A percentile compares a stretch with the other conserved stretches of the same genome.
Conservation (phyloP, 2,797 vertebrate species). For the Bovichtus variegatus region DNA sequence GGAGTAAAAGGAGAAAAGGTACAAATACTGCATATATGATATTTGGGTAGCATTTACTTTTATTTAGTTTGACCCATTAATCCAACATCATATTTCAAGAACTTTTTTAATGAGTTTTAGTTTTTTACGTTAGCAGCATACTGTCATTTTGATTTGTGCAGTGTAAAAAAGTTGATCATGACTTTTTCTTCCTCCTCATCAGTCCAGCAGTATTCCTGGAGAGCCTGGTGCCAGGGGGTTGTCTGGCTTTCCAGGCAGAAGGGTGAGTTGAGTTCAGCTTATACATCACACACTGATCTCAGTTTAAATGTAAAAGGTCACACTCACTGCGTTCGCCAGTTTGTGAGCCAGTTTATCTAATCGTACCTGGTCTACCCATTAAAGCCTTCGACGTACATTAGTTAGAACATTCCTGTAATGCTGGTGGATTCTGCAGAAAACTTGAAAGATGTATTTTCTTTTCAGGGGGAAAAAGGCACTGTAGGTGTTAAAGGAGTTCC, state of each 20-base stretch:
- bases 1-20: conserved; percentile 91
- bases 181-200: conserved; percentile 32
- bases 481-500: conserved; percentile 80
- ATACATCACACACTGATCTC: background rate
- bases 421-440: background rate
- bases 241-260: conserved; percentile 84
- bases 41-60: background rate
- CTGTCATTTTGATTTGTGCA: background rate
- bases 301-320: background rate
- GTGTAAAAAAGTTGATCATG: background rate
- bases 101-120: no score
- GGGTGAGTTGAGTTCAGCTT: conserved; percentile 79
- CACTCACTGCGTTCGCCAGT: background rate
- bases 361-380: background rate
- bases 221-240: conserved; percentile 86
- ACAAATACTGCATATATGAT: conserved; percentile 1
- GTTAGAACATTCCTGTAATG: background rate
- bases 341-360: background rate
- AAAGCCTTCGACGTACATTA: background rate
- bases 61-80: background rate
- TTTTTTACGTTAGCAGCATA: background rate
- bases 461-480: conserved; percentile 88
- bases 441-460: background rate
- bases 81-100: background rate
- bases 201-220: conserved; percentile 88